Conservation (phyloP, 2,113 vertebrate genomes). For the Oophaga pumilio region DNA sequence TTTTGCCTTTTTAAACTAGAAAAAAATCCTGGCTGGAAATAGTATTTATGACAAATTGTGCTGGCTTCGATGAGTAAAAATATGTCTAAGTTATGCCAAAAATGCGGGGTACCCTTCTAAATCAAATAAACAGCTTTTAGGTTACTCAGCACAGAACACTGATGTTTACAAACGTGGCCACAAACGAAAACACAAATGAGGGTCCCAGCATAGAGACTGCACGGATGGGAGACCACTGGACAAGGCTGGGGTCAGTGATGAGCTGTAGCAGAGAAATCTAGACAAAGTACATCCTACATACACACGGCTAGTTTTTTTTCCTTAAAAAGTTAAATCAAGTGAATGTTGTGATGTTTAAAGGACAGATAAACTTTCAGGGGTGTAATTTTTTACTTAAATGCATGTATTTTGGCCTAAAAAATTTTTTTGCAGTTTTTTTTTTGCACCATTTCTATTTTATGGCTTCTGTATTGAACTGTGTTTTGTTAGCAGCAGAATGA, state of each 20-base stretch:
- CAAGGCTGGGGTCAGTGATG: neutral
- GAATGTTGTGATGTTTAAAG: too few species aligned
- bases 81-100: neutral
- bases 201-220: neutral
- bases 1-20: neutral
- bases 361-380: too few species aligned
- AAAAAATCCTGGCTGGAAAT: neutral
- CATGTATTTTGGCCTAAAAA: too few species aligned
- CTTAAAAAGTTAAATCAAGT: too few species aligned
- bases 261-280: too few species aligned
- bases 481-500: too few species aligned
- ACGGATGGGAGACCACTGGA: neutral
- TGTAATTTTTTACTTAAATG: too few species aligned
- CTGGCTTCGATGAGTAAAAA: neutral
- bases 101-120: constrained; percentile 4
- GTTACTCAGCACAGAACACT: neutral
- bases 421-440: too few species aligned
- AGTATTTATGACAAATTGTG: neutral
- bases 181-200: neutral
- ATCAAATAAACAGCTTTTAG: neutral
- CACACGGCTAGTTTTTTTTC: neutral
- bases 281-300: neutral
- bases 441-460: too few species aligned
- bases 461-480: too few species aligned
- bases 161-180: neutral